Evolutionary conservation across 2,888 invertebrate genomes (phyloP).

Genomic region (Napeogenes inachia): DNA sequence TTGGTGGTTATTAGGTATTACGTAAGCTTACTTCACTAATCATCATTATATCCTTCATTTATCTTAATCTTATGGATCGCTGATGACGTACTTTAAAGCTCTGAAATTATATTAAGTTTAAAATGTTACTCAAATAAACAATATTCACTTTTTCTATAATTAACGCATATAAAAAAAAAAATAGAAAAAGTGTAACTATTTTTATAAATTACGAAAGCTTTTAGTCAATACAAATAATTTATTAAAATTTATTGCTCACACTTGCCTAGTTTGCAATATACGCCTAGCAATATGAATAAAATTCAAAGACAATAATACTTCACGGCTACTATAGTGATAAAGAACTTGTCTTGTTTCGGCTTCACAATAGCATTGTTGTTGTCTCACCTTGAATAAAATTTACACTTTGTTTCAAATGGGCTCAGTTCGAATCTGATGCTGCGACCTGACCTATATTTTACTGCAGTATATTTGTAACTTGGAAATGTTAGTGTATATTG

Average conservation of each 20-base stretch:
- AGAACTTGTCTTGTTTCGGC: constrained; percentile 25
- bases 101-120: no score
- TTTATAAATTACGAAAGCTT: no score
- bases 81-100: no score
- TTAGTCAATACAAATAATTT: background rate
- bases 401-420: constrained; percentile 27
- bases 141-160: no score
- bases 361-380: constrained; percentile 25
- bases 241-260: background rate
- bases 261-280: constrained; percentile 2
- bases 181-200: no score
- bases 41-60: no score
- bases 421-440: constrained; percentile 18
- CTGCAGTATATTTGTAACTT: constrained; percentile 16
- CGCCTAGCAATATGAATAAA: constrained; percentile 9
- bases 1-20: no score
- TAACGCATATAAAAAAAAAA: no score
- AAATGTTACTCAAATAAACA: no score
- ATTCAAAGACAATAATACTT: constrained; percentile 19
- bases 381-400: constrained; percentile 31
- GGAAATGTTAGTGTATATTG: constrained; percentile 5
- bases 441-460: constrained; percentile 25
- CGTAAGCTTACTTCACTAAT: no score
- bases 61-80: no score
- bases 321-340: constrained; percentile 18